Base-by-base conservation (phyloP, 2,113 vertebrate species). In the Thymallus thymallus region DNA sequence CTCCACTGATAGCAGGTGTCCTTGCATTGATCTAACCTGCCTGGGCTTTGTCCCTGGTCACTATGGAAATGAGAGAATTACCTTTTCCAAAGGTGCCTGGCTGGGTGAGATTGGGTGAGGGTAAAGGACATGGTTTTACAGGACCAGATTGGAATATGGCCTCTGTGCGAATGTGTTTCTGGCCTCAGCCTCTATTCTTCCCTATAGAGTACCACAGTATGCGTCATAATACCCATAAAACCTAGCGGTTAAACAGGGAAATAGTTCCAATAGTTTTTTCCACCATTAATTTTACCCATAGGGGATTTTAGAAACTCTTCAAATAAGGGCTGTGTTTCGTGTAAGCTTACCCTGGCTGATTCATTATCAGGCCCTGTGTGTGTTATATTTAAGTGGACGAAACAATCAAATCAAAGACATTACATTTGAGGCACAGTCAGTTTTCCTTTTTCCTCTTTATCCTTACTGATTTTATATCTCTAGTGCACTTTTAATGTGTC, bases 61-160 rank as follows among this genome's bases (percentile, higher is more conserved):
- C 91, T 88, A 90, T 85, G 85, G 82, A 88, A 83, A 90, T 89
- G 87, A 84, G 79, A 80, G 77, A 72, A 69, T 84, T 84, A 90
- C 91, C 90, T 91, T 90, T 88, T 83, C 71, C 71, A 64, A 74
- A 80, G 74, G 82, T 79, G 85, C 80, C 69, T 66, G 14, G 29
- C 62, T 29, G 62, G 24, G 29, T 13, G 72, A 72, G 9, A 41
- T 41, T 41, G 35, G 35, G 35, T 41, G 35, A 41, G 35, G 10
- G 9, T 41, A 80, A 68, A 81, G 83, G 76, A 86, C 61, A 74
- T 64, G 55, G 64, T 78, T 72, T 72, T 72, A 72, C 74, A 78
- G 65, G 72, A 64, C 63, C 74, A 58, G 46, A 67, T 64, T 64
- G 69, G 22, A 61, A 55, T 23, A 4, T 22, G 13, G n/a, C 10